phyloP scores from a whole-genome alignment of 35 echinoderm and acorn worm genomes.

The Holothuria glaberrima region DNA sequence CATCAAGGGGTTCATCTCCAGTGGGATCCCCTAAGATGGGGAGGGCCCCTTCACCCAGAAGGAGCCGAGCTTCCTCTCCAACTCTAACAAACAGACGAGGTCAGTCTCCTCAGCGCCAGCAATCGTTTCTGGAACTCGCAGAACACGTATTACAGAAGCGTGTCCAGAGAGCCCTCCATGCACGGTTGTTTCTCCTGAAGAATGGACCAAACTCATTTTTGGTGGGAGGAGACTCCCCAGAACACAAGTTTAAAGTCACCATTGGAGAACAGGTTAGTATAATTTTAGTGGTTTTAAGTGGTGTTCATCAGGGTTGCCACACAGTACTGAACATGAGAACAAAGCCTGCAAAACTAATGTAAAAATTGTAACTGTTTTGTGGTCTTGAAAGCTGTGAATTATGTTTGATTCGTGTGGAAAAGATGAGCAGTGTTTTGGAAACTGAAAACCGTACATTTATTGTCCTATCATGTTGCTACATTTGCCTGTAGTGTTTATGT shows the following conservation, averaged over 20 bases:
- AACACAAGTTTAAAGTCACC: conserved; percentile 95
- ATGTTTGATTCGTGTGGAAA: too few species aligned
- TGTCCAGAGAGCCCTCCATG: conserved; percentile 92
- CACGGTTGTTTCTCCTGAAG: conserved; percentile 89
- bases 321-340: too few species aligned
- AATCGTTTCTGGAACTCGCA: conserved; percentile 64
- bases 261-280: conserved; percentile 92
- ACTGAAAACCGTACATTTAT: too few species aligned
- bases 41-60: neutral
- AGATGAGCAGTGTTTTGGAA: too few species aligned
- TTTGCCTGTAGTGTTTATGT: too few species aligned
- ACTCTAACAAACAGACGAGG: conserved; percentile 56
- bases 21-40: conserved; percentile 13
- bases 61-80: conserved; percentile 40
- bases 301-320: neutral
- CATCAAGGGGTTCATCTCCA: conserved; percentile 49
- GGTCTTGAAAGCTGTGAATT: too few species aligned
- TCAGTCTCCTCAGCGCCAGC: conserved; percentile 78
- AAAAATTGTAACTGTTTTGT: too few species aligned
- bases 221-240: conserved; percentile 88
- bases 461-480: too few species aligned
- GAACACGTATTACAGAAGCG: conserved; percentile 82
- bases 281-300: too few species aligned
- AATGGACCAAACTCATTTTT: conserved; percentile 93
- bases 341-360: too few species aligned